These are phyloP conservation scores for Microtus ochrogaster DNA, from an alignment of 2,113 vertebrate genomes.

Conservation along the genomic window DNA sequence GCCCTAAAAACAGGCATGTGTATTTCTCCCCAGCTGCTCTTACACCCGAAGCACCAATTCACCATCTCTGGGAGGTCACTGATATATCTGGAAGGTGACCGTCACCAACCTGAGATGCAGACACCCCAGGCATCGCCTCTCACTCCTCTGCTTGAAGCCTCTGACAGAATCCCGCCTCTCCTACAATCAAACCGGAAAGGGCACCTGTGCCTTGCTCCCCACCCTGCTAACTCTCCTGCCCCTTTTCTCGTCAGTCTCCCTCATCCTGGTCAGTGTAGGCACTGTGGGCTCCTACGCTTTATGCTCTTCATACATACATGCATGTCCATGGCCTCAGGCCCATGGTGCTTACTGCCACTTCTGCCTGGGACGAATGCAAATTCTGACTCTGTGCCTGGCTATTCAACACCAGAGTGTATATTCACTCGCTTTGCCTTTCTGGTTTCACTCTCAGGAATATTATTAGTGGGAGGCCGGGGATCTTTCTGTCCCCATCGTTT, in stretches of 20 bases:
- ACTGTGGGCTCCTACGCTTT: rapidly evolving
- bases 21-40: background rate
- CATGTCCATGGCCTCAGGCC: background rate
- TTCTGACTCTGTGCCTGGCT: background rate
- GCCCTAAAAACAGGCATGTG: background rate
- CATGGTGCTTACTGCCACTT: background rate
- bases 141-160: background rate
- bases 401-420: background rate
- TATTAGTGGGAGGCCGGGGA: no score
- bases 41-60: background rate
- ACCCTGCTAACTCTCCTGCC: background rate
- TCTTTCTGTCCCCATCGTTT: background rate
- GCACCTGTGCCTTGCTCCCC: rapidly evolving
- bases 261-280: background rate
- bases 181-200: background rate
- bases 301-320: background rate
- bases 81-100: background rate
- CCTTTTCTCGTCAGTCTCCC: rapidly evolving
- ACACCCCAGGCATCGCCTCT: no score
- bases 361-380: background rate
- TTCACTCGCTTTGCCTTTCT: background rate
- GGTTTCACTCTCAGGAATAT: background rate
- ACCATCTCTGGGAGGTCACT: background rate
- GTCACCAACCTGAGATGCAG: background rate
- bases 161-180: background rate